These are phyloP conservation scores for Peribatodes rhomboidaria DNA, from an alignment of 2,888 invertebrate genomes.

Conservation along the genomic window DNA sequence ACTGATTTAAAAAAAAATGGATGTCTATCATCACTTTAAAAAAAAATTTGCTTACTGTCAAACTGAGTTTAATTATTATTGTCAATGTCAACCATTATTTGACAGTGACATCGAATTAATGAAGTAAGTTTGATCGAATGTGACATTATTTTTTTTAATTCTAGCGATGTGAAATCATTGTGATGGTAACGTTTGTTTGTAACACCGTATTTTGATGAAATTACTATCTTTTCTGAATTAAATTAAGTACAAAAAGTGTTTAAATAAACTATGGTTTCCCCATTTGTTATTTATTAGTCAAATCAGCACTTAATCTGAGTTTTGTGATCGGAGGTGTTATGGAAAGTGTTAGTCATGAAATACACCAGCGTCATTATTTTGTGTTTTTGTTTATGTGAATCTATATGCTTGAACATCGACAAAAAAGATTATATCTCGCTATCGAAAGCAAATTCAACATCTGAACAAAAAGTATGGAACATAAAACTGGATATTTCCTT, in stretches of 20 bases:
- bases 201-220: conserved; percentile 23
- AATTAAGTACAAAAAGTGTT: conserved; percentile 5
- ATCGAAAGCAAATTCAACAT: conserved; percentile 67
- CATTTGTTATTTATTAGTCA: conserved; percentile 1
- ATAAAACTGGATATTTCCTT: conserved; percentile 81
- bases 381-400: conserved; percentile 68
- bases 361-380: conserved; percentile 75
- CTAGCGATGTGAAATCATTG: neutral
- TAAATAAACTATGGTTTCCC: neutral
- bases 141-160: neutral
- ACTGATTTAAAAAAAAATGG: too few relatives aligned
- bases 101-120: neutral
- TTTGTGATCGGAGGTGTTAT: conserved; percentile 62
- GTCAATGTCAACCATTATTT: too few relatives aligned
- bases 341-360: conserved; percentile 81
- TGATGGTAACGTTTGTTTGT: conserved; percentile 3
- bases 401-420: conserved; percentile 60
- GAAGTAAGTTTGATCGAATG: too few relatives aligned
- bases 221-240: conserved; percentile 24
- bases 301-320: conserved; percentile 8
- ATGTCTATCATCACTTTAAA: too few relatives aligned
- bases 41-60: too few relatives aligned
- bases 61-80: too few relatives aligned
- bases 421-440: conserved; percentile 65
- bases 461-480: conserved; percentile 78